phyloP scores from a whole-genome alignment of 2,888 invertebrate species.

The Leptura quadrifasciata region DNA sequence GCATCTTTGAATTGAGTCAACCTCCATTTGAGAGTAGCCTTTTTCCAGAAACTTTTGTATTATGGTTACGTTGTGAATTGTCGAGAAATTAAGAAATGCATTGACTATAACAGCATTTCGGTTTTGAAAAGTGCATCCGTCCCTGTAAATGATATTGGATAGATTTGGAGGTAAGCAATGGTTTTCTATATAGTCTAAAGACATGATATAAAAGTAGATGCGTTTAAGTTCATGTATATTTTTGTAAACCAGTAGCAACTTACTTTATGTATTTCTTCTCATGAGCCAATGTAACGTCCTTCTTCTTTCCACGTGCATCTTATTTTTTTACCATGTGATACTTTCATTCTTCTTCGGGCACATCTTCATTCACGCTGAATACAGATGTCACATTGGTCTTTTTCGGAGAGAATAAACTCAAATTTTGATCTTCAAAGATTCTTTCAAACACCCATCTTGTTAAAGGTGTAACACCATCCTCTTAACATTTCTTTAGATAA shows the following conservation, averaged over 20 bases:
- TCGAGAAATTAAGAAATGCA: background rate
- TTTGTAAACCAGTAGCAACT: slow-evolving; percentile 39
- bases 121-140: slow-evolving; percentile 5
- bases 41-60: slow-evolving; percentile 29
- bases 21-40: slow-evolving; percentile 35
- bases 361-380: too few relatives aligned
- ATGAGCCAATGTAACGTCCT: too few relatives aligned
- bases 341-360: too few relatives aligned
- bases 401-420: too few relatives aligned
- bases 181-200: too few relatives aligned
- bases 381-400: too few relatives aligned
- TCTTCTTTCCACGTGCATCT: too few relatives aligned
- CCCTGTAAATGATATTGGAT: slow-evolving; percentile 1
- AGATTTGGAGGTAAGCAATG: slow-evolving; percentile 21
- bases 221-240: slow-evolving; percentile 40
- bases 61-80: background rate
- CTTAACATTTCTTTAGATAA: too few relatives aligned
- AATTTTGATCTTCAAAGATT: too few relatives aligned
- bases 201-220: slow-evolving; percentile 47
- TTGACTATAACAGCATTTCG: background rate
- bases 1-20: slow-evolving; percentile 30
- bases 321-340: too few relatives aligned
- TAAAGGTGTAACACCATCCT: too few relatives aligned
- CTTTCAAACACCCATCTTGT: too few relatives aligned
- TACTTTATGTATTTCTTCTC: slow-evolving; percentile 4